phyloP scores from a whole-genome alignment of 2,113 vertebrate species.

The Lutjanus erythropterus region DNA sequence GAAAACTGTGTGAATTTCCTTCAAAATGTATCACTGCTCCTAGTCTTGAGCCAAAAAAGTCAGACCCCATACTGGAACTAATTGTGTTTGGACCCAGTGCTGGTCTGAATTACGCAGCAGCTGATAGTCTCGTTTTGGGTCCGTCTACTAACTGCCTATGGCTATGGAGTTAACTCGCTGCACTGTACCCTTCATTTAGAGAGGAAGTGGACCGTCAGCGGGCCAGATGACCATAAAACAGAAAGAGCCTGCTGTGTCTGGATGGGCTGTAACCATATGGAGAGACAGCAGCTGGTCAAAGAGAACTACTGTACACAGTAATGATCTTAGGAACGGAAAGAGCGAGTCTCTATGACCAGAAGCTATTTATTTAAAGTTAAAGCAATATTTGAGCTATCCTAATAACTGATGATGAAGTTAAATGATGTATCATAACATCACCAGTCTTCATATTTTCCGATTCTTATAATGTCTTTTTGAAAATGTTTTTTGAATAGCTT shows the following conservation, averaged over 20 bases:
- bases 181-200: constrained; percentile 50
- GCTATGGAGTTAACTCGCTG: constrained; percentile 37
- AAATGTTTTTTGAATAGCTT: not conserved
- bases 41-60: constrained; percentile 28
- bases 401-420: constrained; percentile 33
- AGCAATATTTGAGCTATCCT: constrained; percentile 39
- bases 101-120: constrained; percentile 20
- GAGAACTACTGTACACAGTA: constrained; percentile 48
- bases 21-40: constrained; percentile 42
- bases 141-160: constrained; percentile 28
- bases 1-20: constrained; percentile 39
- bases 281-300: constrained; percentile 57
- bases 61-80: constrained; percentile 49
- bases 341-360: constrained; percentile 1
- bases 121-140: constrained; percentile 26
- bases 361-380: constrained; percentile 20
- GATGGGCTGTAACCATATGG: constrained; percentile 14
- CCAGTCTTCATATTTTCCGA: not conserved
- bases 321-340: constrained; percentile 36
- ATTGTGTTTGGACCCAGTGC: constrained; percentile 40
- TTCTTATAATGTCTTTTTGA: not conserved
- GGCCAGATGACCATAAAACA: constrained; percentile 71
- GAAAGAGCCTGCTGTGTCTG: constrained; percentile 62
- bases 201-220: constrained; percentile 67
- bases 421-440: constrained; percentile 5